Conservation (phyloP, 2,113 vertebrate genomes). For the Conger conger region DNA sequence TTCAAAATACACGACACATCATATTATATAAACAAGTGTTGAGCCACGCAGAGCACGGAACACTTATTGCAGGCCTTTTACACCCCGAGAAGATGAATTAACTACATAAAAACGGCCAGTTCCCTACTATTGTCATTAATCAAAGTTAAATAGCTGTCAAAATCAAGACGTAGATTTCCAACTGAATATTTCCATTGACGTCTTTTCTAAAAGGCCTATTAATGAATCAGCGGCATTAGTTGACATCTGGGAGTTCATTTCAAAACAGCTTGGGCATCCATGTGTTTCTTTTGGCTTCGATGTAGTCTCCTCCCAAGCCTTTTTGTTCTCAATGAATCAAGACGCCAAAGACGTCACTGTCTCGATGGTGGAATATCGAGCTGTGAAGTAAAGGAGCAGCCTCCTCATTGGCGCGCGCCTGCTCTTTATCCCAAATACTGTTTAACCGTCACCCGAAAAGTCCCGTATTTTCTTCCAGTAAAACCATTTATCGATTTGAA, state of each 20-base stretch:
- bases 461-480: not conserved
- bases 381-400: not conserved
- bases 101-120: not conserved
- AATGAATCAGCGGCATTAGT: conserved; percentile 16
- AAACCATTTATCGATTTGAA: not conserved
- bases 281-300: conserved; percentile 17
- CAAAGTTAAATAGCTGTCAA: conserved; percentile 31
- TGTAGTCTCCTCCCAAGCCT: not conserved
- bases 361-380: conserved; percentile 9
- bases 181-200: conserved; percentile 13
- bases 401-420: not conserved
- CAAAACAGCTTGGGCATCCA: not conserved
- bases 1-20: not conserved
- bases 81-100: not conserved
- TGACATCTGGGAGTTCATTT: conserved; percentile 17
- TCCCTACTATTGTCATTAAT: conserved; percentile 31
- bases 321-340: conserved; percentile 17
- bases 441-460: not conserved
- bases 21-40: conserved; percentile 4
- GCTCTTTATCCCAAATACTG: not conserved
- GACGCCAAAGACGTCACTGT: conserved; percentile 22
- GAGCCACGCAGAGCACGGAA: not conserved
- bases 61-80: not conserved
- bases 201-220: conserved; percentile 26
- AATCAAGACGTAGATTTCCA: conserved; percentile 30